A percentile compares a stretch with the other conserved stretches of the same genome.
Evolutionary conservation across 2,113 vertebrate genomes (phyloP).

Genomic region (Phyllopteryx taeniolatus): DNA sequence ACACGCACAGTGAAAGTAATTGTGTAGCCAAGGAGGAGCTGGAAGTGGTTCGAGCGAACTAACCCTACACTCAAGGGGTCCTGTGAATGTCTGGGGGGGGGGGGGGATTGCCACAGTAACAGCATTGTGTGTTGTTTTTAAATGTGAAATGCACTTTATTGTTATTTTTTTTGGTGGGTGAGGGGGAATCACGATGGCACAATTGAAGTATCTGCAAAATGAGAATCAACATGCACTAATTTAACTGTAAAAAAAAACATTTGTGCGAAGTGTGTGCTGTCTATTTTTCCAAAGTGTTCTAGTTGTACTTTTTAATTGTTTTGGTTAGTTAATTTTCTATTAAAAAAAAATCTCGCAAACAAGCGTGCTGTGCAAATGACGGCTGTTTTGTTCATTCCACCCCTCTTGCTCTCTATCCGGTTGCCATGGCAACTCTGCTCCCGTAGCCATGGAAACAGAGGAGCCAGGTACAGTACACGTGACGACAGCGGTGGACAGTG

Average conservation of each 20-base stretch:
- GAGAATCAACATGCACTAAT: constrained; percentile 80
- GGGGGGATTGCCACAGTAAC: constrained; percentile 43
- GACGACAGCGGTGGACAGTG: constrained; percentile 50
- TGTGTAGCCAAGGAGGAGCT: constrained; percentile 19
- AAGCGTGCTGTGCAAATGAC: constrained; percentile 76
- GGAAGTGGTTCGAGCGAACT: constrained; percentile 57
- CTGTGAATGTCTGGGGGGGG: constrained; percentile 45
- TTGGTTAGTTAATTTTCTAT: constrained; percentile 83
- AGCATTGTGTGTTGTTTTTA: constrained; percentile 77
- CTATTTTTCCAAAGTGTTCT: constrained; percentile 80
- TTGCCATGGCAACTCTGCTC: constrained; percentile 67
- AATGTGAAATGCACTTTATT: constrained; percentile 83
- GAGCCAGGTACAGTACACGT: constrained; percentile 45
- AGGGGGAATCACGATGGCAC: constrained; percentile 67
- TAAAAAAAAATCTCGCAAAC: constrained; percentile 59
- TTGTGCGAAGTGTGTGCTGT: constrained; percentile 74
- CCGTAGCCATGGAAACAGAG: constrained; percentile 67
- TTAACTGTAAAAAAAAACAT: constrained; percentile 69
- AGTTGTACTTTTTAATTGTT: constrained; percentile 80
- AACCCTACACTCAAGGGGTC: constrained; percentile 60
- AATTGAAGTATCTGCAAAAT: constrained; percentile 80
- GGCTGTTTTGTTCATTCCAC: constrained; percentile 54
- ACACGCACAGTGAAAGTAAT: constrained; percentile 29
- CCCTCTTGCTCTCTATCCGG: constrained; percentile 31
- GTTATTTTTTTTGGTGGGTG: constrained; percentile 52